Percentiles rank a stretch among this genome's conserved stretches.
These are phyloP conservation scores for Lasioglossum oenotherae DNA, from an alignment of 2,888 invertebrate genomes.

Conservation along the genomic window DNA sequence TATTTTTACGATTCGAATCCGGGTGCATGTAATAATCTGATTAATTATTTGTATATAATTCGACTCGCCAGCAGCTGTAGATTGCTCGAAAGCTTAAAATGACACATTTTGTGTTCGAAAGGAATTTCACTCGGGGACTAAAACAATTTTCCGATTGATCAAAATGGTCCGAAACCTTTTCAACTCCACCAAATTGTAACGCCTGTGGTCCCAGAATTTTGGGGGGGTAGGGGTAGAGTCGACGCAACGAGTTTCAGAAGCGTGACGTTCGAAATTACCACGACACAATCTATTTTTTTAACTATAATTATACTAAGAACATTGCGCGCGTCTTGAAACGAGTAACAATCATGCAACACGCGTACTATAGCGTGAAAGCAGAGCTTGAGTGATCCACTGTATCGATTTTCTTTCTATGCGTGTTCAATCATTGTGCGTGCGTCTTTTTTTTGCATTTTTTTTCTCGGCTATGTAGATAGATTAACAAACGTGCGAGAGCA, in stretches of 20 bases:
- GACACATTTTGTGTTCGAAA: neutral
- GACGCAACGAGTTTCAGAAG: neutral
- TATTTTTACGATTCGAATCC: too few species aligned
- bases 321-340: neutral
- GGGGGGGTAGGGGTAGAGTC: neutral
- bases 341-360: neutral
- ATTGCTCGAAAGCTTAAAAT: neutral
- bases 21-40: too few species aligned
- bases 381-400: neutral
- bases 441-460: slow-evolving; percentile 9
- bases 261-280: neutral
- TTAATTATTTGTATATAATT: too few species aligned
- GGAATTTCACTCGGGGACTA: neutral
- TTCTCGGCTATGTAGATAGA: neutral
- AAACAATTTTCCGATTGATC: neutral
- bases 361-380: neutral
- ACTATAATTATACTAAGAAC: neutral
- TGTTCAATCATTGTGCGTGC: neutral
- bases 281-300: slow-evolving; percentile 7
- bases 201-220: neutral
- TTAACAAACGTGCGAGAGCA: neutral
- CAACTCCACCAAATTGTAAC: neutral
- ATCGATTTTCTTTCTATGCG: neutral
- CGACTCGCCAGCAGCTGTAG: neutral
- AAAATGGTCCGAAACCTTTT: neutral